These are phyloP conservation scores for Listronotus bonariensis DNA, from an alignment of 1,140 invertebrate species.

Conservation along the genomic window DNA sequence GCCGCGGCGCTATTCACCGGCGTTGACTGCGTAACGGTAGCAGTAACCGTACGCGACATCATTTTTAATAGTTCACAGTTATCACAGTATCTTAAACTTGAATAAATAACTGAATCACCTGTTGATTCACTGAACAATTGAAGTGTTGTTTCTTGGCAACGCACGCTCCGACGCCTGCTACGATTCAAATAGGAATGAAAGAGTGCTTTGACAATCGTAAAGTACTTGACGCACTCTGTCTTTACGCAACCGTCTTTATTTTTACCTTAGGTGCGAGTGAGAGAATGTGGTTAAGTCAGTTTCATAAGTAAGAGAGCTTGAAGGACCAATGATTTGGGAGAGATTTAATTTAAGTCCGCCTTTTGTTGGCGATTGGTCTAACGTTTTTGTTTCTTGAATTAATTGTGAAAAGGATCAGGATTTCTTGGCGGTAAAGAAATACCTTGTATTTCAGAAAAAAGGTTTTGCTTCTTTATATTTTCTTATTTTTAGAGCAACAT, in stretches of 20 bases:
- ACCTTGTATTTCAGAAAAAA: too few species aligned
- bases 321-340: slow-evolving; percentile 25
- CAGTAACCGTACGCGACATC: slow-evolving; percentile 39
- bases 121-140: slow-evolving; percentile 40
- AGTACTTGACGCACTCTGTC: slow-evolving; percentile 14
- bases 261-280: background rate
- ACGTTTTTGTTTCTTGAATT: slow-evolving; percentile 15
- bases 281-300: slow-evolving; percentile 27
- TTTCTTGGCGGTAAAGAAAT: background rate
- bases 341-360: slow-evolving; percentile 28
- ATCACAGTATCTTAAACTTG: slow-evolving; percentile 16
- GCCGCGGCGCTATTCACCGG: slow-evolving; percentile 35
- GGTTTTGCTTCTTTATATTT: too few species aligned
- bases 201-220: slow-evolving; percentile 44
- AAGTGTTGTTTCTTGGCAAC: slow-evolving; percentile 28
- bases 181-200: slow-evolving; percentile 43
- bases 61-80: slow-evolving; percentile 26
- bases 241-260: slow-evolving; percentile 11
- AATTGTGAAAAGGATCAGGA: background rate
- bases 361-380: slow-evolving; percentile 30
- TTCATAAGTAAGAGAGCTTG: slow-evolving; percentile 1
- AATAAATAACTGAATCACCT: slow-evolving; percentile 36
- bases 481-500: too few species aligned
- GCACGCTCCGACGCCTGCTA: slow-evolving; percentile 37
- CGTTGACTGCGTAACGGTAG: slow-evolving; percentile 33